Evolutionary conservation across 2,888 invertebrate species (phyloP).

Genomic region (Allygus modestus): DNA sequence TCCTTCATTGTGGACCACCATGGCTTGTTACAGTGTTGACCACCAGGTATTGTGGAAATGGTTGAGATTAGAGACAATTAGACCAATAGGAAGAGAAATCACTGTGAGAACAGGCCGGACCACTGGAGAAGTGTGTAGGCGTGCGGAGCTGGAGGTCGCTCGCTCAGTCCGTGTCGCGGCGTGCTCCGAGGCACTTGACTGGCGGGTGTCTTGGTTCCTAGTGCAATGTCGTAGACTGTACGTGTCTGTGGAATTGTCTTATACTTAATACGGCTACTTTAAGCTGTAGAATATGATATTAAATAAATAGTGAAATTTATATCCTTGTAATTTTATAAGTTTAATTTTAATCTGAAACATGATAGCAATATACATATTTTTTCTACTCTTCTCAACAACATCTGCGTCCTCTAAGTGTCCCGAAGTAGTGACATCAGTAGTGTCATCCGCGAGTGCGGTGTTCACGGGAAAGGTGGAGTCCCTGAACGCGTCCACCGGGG

Average conservation of each 20-base stretch:
- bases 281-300: no score
- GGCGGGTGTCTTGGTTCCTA: not conserved
- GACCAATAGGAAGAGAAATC: conserved; percentile 52
- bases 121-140: not conserved
- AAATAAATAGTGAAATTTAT: no score
- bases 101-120: not conserved
- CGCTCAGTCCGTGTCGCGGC: not conserved
- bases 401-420: conserved; percentile 6
- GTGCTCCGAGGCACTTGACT: not conserved
- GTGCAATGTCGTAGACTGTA: not conserved
- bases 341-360: not conserved
- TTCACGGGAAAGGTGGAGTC: conserved; percentile 60
- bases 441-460: conserved; percentile 49
- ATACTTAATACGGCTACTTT: not conserved
- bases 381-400: not conserved
- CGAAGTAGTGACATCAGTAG: conserved; percentile 9
- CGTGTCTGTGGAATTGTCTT: not conserved
- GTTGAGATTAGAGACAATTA: conserved; percentile 52
- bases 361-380: not conserved
- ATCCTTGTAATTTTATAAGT: no score
- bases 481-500: conserved; percentile 38
- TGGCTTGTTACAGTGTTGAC: not conserved
- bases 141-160: not conserved
- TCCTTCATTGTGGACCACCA: not conserved
- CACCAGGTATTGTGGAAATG: conserved; percentile 1